These are phyloP conservation scores for Corapipo altera DNA, from an alignment of 2,113 vertebrate species.

Conservation along the genomic window DNA sequence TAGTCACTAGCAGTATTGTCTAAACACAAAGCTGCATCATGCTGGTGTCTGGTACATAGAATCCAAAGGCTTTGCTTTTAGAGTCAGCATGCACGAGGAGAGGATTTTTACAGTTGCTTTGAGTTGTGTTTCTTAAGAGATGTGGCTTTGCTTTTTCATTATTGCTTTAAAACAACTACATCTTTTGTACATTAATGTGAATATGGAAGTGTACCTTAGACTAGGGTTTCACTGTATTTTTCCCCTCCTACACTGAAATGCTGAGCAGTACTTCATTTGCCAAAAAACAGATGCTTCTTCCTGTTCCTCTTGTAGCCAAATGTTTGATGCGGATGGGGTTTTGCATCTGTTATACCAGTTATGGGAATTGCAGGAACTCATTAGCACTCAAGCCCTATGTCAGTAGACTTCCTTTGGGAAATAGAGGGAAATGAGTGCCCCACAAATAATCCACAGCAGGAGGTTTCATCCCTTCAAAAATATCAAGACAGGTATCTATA, in stretches of 20 bases:
- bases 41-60: not conserved
- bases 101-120: not conserved
- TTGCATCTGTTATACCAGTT: conserved; percentile 44
- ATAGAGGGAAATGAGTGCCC: not conserved
- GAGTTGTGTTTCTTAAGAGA: not conserved
- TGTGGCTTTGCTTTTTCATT: not conserved
- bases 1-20: not conserved
- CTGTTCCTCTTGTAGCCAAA: conserved; percentile 5
- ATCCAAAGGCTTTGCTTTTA: not conserved
- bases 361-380: conserved; percentile 48
- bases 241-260: not conserved
- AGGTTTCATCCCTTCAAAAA: not conserved
- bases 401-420: conserved; percentile 2
- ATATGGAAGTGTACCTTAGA: not conserved
- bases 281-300: conserved; percentile 34
- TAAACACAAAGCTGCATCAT: not conserved
- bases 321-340: not conserved
- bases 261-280: conserved; percentile 20
- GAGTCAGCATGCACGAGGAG: not conserved
- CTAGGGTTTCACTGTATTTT: not conserved
- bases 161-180: not conserved
- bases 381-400: conserved; percentile 31
- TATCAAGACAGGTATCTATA: not conserved
- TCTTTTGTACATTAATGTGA: not conserved
- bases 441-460: conserved; percentile 22